Percentiles rank a stretch among this genome's conserved stretches.
Conservation (phyloP, 2,797 vertebrate species). For the Poeciliopsis presidionis region DNA sequence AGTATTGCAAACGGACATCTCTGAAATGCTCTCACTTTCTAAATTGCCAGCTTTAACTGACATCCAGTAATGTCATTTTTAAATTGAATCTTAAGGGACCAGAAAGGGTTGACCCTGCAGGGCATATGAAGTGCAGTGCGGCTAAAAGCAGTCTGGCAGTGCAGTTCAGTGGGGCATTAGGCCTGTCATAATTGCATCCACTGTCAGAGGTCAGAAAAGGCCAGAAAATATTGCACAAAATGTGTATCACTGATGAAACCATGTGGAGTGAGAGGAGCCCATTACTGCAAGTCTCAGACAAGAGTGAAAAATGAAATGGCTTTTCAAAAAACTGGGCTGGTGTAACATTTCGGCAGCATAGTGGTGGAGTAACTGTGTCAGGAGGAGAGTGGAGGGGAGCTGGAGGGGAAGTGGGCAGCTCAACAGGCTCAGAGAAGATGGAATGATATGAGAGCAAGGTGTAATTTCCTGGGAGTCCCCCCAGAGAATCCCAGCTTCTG, state of each 20-base stretch:
- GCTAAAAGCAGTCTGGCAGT: constrained; percentile 57
- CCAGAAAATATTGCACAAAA: constrained; percentile 56
- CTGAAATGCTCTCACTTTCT: neutral
- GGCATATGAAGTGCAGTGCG: constrained; percentile 19
- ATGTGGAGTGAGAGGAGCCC: constrained; percentile 63
- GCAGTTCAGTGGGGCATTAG: constrained; percentile 58
- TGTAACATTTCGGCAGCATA: constrained; percentile 60
- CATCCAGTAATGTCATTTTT: constrained; percentile 50
- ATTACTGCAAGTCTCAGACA: constrained; percentile 67
- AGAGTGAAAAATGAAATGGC: constrained; percentile 73
- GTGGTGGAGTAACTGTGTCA: constrained; percentile 67
- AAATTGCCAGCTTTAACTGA: constrained; percentile 29
- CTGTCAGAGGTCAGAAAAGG: constrained; percentile 70
- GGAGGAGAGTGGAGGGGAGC: constrained; percentile 40
- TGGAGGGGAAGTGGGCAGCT: constrained; percentile 44
- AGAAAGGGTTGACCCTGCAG: constrained; percentile 23
- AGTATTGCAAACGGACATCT: constrained; percentile 1
- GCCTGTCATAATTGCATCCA: constrained; percentile 72
- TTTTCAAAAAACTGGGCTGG: constrained; percentile 66
- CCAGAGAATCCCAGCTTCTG: constrained; percentile 61
- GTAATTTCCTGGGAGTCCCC: constrained; percentile 74
- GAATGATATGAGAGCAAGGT: constrained; percentile 72
- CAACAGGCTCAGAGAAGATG: constrained; percentile 65
- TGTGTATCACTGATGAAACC: constrained; percentile 65
- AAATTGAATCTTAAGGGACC: constrained; percentile 38